Percentiles rank a stretch among this genome's conserved stretches.
These are phyloP conservation scores for Trachelus troglodyta DNA, from an alignment of 2,888 invertebrate species.

Conservation along the genomic window DNA sequence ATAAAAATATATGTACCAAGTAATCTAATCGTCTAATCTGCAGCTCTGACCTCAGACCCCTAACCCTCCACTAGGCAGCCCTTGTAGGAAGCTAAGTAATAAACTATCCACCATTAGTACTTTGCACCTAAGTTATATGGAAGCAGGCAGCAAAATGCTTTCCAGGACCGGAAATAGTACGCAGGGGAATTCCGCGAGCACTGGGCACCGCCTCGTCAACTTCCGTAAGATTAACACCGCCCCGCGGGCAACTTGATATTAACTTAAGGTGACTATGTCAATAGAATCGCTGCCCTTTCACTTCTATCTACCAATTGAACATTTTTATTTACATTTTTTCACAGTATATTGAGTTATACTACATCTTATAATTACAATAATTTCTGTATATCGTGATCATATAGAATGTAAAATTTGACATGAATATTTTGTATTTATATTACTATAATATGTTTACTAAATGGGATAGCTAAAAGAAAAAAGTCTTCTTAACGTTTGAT, in stretches of 20 bases:
- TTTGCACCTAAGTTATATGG: conserved; percentile 6
- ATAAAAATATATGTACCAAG: conserved; percentile 17
- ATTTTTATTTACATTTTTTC: too few species aligned
- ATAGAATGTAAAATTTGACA: too few species aligned
- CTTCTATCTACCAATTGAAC: too few species aligned
- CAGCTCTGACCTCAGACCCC: neutral
- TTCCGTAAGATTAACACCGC: neutral
- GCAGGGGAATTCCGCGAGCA: neutral
- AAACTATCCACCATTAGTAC: conserved; percentile 27
- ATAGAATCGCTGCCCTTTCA: too few species aligned
- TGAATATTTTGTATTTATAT: too few species aligned
- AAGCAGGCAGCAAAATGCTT: neutral
- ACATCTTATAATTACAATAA: too few species aligned
- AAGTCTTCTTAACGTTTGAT: too few species aligned
- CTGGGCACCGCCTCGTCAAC: neutral
- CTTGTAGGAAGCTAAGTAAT: conserved; percentile 21
- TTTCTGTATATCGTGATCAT: too few species aligned
- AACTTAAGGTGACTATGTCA: too few species aligned
- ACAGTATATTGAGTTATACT: too few species aligned
- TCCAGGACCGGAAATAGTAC: neutral
- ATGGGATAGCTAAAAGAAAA: too few species aligned
- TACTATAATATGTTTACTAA: too few species aligned
- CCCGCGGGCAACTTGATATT: neutral
- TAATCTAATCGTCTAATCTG: conserved; percentile 19
- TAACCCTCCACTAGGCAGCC: neutral